Evolutionary conservation across 2,113 vertebrate species (phyloP), one percentile per base, ranked within the genome.

Genomic region (Sturnus vulgaris): DNA sequence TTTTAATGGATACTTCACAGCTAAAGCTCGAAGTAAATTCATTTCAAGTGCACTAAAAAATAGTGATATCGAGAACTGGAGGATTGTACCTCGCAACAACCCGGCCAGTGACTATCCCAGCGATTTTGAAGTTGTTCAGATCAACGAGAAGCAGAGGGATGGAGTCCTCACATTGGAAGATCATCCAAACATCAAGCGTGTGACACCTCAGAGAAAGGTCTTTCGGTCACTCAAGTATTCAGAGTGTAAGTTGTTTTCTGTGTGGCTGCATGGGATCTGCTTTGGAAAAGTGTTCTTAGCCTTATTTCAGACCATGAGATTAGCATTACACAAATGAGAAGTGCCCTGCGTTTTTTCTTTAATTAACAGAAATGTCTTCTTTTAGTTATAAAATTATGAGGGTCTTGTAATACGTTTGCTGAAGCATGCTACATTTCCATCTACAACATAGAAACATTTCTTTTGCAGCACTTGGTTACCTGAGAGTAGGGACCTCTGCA

Each of bases 41-140:
- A 99, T 99, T 97, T 99, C 98, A 90, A 99, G 98, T 42, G 99
- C 99, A 17, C 97, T 99, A 95, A 98, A 98, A 91, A 98, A 97
- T 75, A 95, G 98, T 7, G 97, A 97, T 30, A 96, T 97, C 6
- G 97, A 98, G 94, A 98, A 99, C 85, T 99, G 99, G 99, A 98
- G 98, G 97, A 99, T 99, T 56, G 97, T 99, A 82, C 99, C 98
- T 65, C 98, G 99, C 70, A 98, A 99, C 96, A 99, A 99, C 97
- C 99, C 99, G 2, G 99, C 99, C 84, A 99, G 99, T 8, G 98
- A 99, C 97, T 99, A 99, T 70, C 99, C 99, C 12, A 99, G 99
- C 12, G 99, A 99, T 97, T 99, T 99, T 78, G 99, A 99, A 96
- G 98, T 99, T 90, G 98, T 99, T 94, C 98, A 99, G 97, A 99